Evolutionary conservation across 1,140 invertebrate species (phyloP), one percentile per base, ranked within the genome.

Genomic region (Eupeodes corollae): DNA sequence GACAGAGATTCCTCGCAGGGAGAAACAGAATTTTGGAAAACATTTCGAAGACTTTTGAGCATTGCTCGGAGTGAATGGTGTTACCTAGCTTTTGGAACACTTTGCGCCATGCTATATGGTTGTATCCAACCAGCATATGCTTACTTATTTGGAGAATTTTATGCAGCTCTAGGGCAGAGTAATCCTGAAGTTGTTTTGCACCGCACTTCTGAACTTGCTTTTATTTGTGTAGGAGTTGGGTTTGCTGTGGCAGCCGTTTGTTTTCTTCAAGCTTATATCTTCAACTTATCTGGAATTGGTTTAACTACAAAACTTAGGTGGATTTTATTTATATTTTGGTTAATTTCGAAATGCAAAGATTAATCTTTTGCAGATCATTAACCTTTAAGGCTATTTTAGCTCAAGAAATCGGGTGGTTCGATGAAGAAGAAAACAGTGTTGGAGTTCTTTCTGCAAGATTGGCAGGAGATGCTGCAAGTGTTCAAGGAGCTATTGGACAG

Each of bases 371-470:
- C 15, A 77, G 72, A 43, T 77, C 75, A 31, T 70, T 75, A 51
- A 74, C 80, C 1, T 91, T 91, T 53, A 63, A 60, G 21, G 70
- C 82, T 0, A 88, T 92, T 76, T 57, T 92, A 46, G 73, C 67
- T 30, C 85, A 91, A 67, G 88, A 91, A 58, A 81, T 88, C 39
- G 84, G 79, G 6, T 92, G 84, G 82, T 91, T 83, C 61, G 88
- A 92, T 63, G 70, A 81, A 21, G 74, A 83, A 6, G 61, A 70
- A 5, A 87, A 91, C 60, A 83, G 79, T 8, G 79, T 86, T 8
- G 87, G 88, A 5, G 79, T 84, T 1, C 58, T 91, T 0, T 86
- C 84, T 45, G 77, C 84, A 0, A 70, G 84, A 38, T 66, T 92
- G 0, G 84, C 87, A 0, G 79, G 80, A 1, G 88, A 92, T 61